Conservation (phyloP, 2,113 vertebrate species). For the Pipra filicauda region DNA sequence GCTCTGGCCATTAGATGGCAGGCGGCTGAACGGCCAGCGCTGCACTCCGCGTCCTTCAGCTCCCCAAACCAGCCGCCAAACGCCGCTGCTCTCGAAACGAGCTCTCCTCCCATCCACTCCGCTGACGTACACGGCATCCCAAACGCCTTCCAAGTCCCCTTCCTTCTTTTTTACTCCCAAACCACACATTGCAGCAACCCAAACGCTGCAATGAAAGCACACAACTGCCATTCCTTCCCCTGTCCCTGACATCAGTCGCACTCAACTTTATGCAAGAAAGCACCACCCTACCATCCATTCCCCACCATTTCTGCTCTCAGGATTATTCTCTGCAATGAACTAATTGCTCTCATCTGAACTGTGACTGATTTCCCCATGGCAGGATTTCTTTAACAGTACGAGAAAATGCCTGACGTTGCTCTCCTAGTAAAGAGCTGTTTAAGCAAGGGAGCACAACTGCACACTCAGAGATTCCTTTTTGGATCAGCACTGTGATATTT, state of each 20-base stretch:
- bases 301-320: not conserved
- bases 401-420: not conserved
- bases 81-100: not conserved
- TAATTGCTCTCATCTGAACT: slow-evolving; percentile 42
- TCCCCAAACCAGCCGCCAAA: not conserved
- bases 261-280: not conserved
- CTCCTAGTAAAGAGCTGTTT: not conserved
- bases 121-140: not conserved
- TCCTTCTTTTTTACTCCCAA: not conserved
- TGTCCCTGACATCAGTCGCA: not conserved
- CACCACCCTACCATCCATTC: not conserved
- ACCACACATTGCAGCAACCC: not conserved
- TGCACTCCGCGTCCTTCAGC: not conserved
- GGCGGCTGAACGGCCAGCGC: not conserved
- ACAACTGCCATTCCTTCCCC: not conserved
- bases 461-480: not conserved
- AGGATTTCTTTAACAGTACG: not conserved
- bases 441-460: not conserved
- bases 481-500: not conserved
- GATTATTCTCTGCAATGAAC: slow-evolving; percentile 10
- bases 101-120: not conserved
- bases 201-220: not conserved
- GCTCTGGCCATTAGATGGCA: slow-evolving; percentile 57
- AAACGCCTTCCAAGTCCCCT: not conserved
- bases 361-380: slow-evolving; percentile 14